Evolutionary conservation across 53 echinoderm and acorn worm species (phyloP), one percentile per base, ranked within the genome.

Genomic region (Patiria pectinifera): DNA sequence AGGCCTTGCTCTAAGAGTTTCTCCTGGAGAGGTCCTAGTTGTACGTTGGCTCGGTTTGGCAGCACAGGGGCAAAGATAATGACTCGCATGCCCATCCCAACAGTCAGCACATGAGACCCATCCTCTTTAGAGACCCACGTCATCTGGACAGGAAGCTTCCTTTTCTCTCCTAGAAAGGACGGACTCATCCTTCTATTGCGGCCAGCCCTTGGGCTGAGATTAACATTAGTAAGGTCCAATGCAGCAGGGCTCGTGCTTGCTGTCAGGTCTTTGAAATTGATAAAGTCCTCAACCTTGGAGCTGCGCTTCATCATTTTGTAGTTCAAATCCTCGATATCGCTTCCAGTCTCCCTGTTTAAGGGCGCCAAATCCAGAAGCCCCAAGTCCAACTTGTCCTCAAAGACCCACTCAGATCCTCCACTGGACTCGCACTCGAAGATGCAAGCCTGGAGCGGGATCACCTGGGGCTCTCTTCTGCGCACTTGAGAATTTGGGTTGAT

Each of bases 251-350:
- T 87, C 12, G 24, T 80, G 71, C 70, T 59, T 2, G 71, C 83
- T n/a, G 49, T 81, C 35, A 87, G 89, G 44, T 91, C 88, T 24
- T 92, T 80, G 44, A 97, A 83, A 63, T 93, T 84, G 69, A 95
- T 91, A 87, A 99, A 97, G 82, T 99, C 96, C 72, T 97, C 94
- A 12, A 99, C 97, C 84, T 99, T 99, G 59, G 97, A 97, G 88
- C 99, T 99, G 26, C 99, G 87, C 62, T 99, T 99, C 97, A 99
- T 97, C n/a, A 92, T 92, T 89, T 99, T 99, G 83, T 97, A 97
- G 84, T 94, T 96, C 62, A 97, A 85, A 44, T 86, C 86, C 76
- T 96, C 97, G 13, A 95, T 79, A 71, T 95, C 93, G 58, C 94
- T 94, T 35, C 89, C 94, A 4, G 94, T 92, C 74, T 91, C 95